Evolutionary conservation across 2,797 vertebrate genomes (phyloP).

Genomic region (Hydrophis major): DNA sequence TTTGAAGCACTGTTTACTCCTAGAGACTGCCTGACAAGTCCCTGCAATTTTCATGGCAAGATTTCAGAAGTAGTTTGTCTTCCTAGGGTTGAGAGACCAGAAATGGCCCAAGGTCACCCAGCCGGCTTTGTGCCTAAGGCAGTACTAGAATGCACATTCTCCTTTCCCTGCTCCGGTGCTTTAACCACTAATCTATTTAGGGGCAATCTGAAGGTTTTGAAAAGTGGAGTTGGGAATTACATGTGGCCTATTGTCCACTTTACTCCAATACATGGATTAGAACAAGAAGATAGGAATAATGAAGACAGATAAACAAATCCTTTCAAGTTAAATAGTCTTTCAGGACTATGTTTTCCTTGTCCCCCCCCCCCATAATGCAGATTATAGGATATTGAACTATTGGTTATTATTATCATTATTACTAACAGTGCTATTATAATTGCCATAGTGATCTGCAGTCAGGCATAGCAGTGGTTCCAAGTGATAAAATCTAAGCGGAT

Average conservation of each 20-base stretch:
- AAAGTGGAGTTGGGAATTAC: neutral
- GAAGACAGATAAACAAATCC: neutral
- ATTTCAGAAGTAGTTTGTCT: neutral
- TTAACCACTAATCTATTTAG: neutral
- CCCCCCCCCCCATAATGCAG: neutral
- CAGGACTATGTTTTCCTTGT: neutral
- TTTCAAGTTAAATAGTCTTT: neutral
- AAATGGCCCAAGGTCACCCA: neutral
- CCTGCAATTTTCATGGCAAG: neutral
- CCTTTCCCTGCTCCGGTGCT: neutral
- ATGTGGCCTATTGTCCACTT: neutral
- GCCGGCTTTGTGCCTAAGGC: neutral
- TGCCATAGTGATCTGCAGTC: neutral
- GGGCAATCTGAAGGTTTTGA: neutral
- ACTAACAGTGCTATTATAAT: neutral
- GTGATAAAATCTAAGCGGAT: neutral
- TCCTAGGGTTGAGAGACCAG: neutral
- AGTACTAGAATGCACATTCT: neutral
- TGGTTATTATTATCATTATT: neutral
- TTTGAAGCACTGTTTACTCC: neutral
- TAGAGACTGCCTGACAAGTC: neutral
- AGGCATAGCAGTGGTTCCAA: neutral
- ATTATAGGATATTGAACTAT: neutral
- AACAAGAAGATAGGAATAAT: neutral
- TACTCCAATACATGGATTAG: neutral